Evolutionary conservation across 35 echinoderm and acorn worm species (phyloP).

Genomic region (Amphiura filiformis): DNA sequence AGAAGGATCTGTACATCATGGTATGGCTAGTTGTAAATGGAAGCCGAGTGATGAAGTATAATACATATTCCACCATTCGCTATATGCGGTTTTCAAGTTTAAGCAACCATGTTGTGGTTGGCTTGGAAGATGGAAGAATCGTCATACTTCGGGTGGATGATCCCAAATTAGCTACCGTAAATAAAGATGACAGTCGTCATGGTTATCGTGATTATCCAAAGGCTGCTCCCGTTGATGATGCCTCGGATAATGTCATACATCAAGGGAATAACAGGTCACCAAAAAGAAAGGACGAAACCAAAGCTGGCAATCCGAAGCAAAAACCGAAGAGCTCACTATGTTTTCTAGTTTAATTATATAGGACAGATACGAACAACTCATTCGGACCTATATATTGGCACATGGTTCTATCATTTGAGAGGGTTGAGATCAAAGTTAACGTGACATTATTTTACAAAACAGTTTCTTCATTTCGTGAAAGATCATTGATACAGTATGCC

Average conservation of each 20-base stretch:
- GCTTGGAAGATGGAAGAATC: background rate
- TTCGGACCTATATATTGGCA: too few relatives aligned
- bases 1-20: background rate
- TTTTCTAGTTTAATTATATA: background rate
- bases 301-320: background rate
- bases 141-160: background rate
- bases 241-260: background rate
- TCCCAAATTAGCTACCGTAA: background rate
- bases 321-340: background rate
- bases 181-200: background rate
- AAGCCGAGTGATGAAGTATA: constrained; percentile 4
- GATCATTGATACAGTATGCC: too few relatives aligned
- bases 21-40: background rate
- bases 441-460: too few relatives aligned
- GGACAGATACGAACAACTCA: too few relatives aligned
- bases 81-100: background rate
- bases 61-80: background rate
- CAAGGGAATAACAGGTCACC: background rate
- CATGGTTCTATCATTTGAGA: too few relatives aligned
- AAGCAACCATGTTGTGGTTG: background rate
- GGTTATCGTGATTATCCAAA: background rate
- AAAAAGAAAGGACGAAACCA: background rate
- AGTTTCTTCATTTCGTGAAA: too few relatives aligned
- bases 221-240: background rate
- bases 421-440: too few relatives aligned